phyloP scores from a whole-genome alignment of 2,888 invertebrate genomes.

The Oscheius sp. region DNA sequence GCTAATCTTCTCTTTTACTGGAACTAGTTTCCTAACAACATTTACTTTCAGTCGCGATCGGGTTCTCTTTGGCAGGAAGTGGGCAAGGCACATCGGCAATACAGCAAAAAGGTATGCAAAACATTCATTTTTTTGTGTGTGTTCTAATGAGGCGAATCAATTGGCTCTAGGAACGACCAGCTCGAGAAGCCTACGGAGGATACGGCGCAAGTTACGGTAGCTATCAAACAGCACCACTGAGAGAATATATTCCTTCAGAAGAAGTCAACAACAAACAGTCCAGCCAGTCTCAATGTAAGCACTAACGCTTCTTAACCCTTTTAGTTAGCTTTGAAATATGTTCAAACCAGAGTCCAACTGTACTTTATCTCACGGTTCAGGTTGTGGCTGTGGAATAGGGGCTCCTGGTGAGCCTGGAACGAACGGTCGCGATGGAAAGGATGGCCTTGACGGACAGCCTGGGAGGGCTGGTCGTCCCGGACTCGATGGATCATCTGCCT shows the following conservation, averaged over 20 bases:
- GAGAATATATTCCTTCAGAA: conserved; percentile 36
- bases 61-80: conserved; percentile 47
- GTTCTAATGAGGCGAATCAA: neutral
- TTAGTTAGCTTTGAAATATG: conserved; percentile 25
- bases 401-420: conserved; percentile 55
- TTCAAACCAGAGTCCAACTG: neutral
- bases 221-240: conserved; percentile 36
- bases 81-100: conserved; percentile 34
- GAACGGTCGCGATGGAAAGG: conserved; percentile 40
- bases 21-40: conserved; percentile 6
- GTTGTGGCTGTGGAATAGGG: conserved; percentile 63
- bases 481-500: conserved; percentile 40
- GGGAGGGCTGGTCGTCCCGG: conserved; percentile 40
- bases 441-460: conserved; percentile 35
- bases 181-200: conserved; percentile 44
- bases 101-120: conserved; percentile 21
- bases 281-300: conserved; percentile 25
- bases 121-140: neutral
- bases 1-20: neutral
- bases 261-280: conserved; percentile 19
- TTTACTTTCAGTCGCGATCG: conserved; percentile 38
- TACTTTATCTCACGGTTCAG: conserved; percentile 36
- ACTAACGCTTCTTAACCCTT: conserved; percentile 6
- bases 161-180: conserved; percentile 21
- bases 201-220: conserved; percentile 58